These are phyloP conservation scores for Trogon melanurus DNA, from an alignment of 2,113 vertebrate genomes.

Conservation along the genomic window DNA sequence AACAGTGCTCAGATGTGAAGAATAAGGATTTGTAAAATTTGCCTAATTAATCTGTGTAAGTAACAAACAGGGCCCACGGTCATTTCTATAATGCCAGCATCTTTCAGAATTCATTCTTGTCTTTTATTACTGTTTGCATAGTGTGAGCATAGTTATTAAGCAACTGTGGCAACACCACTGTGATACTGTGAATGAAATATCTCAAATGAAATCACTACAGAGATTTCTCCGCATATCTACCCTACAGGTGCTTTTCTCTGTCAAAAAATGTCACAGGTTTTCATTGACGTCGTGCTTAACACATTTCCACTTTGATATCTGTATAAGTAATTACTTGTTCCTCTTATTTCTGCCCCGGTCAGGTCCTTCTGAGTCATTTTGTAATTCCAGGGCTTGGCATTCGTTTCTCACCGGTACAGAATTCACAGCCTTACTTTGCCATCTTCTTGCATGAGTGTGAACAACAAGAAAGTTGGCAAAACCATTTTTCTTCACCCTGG, in stretches of 20 bases:
- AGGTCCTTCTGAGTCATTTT: neutral
- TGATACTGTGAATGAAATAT: neutral
- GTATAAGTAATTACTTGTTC: neutral
- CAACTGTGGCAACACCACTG: neutral
- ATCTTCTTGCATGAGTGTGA: neutral
- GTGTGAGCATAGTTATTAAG: neutral
- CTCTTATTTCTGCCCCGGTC: neutral
- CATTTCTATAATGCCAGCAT: neutral
- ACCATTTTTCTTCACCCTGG: neutral
- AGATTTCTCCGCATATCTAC: neutral
- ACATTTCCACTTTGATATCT: neutral
- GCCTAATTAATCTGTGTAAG: neutral
- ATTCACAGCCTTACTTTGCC: neutral
- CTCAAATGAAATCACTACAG: neutral
- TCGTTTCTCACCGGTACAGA: neutral
- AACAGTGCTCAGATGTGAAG: neutral
- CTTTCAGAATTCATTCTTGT: neutral
- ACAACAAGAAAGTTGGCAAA: constrained; percentile 10
- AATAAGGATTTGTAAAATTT: neutral
- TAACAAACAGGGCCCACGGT: neutral
- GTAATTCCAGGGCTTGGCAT: neutral
- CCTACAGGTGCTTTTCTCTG: neutral
- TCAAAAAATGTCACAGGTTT: neutral
- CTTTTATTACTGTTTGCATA: neutral
- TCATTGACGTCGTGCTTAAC: neutral